Conservation (phyloP, 2,888 invertebrate species). For the Cryptophagus acutangulus region DNA sequence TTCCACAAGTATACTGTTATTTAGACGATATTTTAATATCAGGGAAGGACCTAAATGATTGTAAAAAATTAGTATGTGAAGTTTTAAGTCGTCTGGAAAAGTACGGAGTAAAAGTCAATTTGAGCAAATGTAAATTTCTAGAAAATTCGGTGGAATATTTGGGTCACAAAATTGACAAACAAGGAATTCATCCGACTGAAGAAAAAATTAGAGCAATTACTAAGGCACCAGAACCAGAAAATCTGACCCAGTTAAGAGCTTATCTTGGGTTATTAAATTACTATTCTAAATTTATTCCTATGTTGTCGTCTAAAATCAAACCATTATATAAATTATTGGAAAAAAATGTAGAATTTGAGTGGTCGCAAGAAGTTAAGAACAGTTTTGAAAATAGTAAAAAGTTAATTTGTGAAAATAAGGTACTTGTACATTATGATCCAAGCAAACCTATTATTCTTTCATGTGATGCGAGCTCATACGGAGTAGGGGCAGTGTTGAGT, state of each 20-base stretch:
- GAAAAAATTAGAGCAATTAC: neutral
- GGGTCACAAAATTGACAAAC: neutral
- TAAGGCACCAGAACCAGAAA: neutral
- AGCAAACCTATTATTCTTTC: constrained; percentile 9
- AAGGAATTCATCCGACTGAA: neutral
- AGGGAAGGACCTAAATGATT: constrained; percentile 17
- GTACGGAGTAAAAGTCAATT: neutral
- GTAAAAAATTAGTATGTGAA: constrained; percentile 13
- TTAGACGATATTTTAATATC: constrained; percentile 28
- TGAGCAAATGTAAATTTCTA: constrained; percentile 1
- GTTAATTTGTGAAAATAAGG: constrained; percentile 2
- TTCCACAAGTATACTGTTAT: constrained; percentile 21
- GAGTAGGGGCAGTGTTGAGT: constrained; percentile 31
- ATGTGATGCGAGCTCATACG: constrained; percentile 16
- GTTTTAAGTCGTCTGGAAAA: neutral
- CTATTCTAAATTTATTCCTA: constrained; percentile 14
- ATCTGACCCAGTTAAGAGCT: neutral
- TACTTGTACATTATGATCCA: constrained; percentile 17
- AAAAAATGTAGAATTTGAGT: constrained; percentile 6
- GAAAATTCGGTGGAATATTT: neutral
- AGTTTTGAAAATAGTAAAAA: constrained; percentile 11
- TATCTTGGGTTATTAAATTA: constrained; percentile 9
- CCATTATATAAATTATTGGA: constrained; percentile 12
- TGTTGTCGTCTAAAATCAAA: constrained; percentile 7
- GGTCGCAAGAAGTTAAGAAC: constrained; percentile 7